Conservation (phyloP, 35 echinoderm and acorn worm species). For the Eucidaris tribuloides region DNA sequence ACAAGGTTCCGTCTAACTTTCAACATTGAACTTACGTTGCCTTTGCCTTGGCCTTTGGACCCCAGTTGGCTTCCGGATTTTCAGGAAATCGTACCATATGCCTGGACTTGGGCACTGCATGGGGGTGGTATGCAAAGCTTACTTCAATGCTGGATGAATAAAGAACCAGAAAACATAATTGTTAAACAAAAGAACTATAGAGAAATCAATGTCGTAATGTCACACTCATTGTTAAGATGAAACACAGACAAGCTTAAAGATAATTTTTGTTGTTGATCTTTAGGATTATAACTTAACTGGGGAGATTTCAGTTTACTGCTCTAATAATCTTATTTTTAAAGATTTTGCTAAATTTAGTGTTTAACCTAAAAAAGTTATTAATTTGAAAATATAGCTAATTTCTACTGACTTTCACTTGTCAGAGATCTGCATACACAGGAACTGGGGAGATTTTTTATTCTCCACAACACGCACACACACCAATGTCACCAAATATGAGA, state of each 20-base stretch:
- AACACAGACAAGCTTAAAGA: background rate
- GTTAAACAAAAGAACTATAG: background rate
- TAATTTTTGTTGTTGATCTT: background rate
- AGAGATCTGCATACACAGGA: too few species aligned
- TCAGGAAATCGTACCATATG: conserved; percentile 73
- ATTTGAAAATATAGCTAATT: too few species aligned
- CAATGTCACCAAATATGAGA: too few species aligned
- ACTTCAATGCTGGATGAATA: conserved; percentile 48
- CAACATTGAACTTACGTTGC: conserved; percentile 64
- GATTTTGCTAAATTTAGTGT: too few species aligned
- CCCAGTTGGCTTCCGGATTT: conserved; percentile 91
- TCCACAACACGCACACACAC: too few species aligned
- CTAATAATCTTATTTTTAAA: too few species aligned
- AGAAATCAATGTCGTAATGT: background rate
- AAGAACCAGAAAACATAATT: background rate
- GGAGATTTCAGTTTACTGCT: too few species aligned
- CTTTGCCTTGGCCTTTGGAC: conserved; percentile 82
- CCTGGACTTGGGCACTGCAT: conserved; percentile 72
- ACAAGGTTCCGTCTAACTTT: background rate
- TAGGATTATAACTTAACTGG: background rate
- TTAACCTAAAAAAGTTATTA: too few species aligned
- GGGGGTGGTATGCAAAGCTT: conserved; percentile 62
- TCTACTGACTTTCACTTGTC: too few species aligned
- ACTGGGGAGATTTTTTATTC: too few species aligned
- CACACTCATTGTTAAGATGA: background rate